Conservation (phyloP, 2,797 vertebrate species). For the Steatocranus sp. region DNA sequence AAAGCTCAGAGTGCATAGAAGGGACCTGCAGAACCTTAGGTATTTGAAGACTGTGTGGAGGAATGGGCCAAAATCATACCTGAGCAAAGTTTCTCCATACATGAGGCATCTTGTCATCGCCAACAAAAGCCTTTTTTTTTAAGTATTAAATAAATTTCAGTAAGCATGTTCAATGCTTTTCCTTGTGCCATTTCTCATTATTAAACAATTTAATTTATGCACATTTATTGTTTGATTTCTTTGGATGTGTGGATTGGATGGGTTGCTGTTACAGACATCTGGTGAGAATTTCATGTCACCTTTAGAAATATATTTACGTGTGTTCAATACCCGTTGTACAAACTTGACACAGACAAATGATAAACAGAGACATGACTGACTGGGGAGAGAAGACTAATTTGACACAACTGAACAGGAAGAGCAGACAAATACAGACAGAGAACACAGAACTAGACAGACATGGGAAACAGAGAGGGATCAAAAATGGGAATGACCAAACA, state of each 20-base stretch:
- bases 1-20: background rate
- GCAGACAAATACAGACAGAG: background rate
- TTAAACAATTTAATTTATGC: background rate
- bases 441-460: background rate
- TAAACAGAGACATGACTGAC: background rate
- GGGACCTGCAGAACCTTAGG: background rate
- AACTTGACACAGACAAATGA: background rate
- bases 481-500: background rate
- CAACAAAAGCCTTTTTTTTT: accelerated
- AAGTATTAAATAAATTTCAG: background rate
- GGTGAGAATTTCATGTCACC: background rate
- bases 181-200: background rate
- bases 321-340: background rate
- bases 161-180: background rate
- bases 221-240: background rate
- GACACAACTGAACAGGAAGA: background rate
- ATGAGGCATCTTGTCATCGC: accelerated
- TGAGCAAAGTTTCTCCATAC: background rate
- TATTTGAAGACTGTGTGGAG: background rate
- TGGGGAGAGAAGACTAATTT: background rate
- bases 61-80: background rate
- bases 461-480: background rate
- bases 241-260: background rate
- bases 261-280: background rate
- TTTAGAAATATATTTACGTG: background rate